Conservation (phyloP, 2,113 vertebrate species). For the Ochotona curzoniae region DNA sequence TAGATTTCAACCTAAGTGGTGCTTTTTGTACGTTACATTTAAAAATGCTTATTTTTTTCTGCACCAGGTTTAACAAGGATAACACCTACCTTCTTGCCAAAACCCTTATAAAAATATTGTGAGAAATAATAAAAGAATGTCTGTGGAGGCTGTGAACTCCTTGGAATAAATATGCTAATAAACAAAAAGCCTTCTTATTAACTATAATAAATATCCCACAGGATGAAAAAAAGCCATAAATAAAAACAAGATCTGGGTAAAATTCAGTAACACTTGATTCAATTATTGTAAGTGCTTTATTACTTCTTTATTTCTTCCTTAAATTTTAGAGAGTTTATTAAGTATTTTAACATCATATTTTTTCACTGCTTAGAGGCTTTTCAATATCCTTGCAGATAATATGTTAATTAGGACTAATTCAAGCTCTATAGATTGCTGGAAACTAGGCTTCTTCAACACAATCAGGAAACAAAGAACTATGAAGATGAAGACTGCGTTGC, state of each 20-base stretch:
- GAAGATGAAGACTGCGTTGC: constrained; percentile 31
- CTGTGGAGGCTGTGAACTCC: constrained; percentile 3
- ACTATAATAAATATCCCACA: constrained; percentile 44
- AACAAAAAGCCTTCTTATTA: constrained; percentile 59
- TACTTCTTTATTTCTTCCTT: not conserved
- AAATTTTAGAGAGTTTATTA: constrained; percentile 39
- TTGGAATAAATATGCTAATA: constrained; percentile 68
- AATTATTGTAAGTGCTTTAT: constrained; percentile 46
- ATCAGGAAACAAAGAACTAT: constrained; percentile 38
- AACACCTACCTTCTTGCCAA: constrained; percentile 58
- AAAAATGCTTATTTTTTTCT: constrained; percentile 68
- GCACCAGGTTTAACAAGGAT: constrained; percentile 56
- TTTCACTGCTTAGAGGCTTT: constrained; percentile 59
- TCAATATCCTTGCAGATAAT: constrained; percentile 48
- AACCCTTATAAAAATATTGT: constrained; percentile 54
- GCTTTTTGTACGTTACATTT: constrained; percentile 65
- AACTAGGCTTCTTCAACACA: not conserved
- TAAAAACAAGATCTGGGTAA: constrained; percentile 50
- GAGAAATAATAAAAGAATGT: constrained; percentile 55
- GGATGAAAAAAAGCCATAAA: not conserved
- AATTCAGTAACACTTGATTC: constrained; percentile 44
- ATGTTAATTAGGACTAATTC: constrained; percentile 29
- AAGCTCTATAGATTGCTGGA: not conserved
- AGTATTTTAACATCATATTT: constrained; percentile 27
- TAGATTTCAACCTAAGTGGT: constrained; percentile 69